A percentile compares a stretch with the other conserved stretches of the same genome.
Conservation (phyloP, 2,888 invertebrate species). For the Leucoma salicis region DNA sequence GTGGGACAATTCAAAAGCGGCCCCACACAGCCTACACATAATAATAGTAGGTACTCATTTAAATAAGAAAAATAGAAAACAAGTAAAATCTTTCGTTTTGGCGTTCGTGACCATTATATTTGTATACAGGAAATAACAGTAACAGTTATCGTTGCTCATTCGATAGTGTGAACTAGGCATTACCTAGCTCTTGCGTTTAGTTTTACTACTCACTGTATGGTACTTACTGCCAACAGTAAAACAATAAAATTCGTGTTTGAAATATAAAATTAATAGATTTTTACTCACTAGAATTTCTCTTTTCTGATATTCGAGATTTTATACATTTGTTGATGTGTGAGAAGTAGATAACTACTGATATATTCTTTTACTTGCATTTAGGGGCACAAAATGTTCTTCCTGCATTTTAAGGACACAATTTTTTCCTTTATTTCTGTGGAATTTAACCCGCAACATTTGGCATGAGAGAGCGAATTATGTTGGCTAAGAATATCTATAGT, state of each 20-base stretch:
- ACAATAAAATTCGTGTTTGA: constrained; percentile 22
- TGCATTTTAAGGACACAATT: too few species aligned
- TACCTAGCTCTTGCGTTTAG: constrained; percentile 30
- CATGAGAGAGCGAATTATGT: too few species aligned
- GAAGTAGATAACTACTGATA: too few species aligned
- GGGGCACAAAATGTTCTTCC: too few species aligned
- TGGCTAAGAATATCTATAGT: too few species aligned
- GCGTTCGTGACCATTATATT: constrained; percentile 32
- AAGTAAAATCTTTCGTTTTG: constrained; percentile 31
- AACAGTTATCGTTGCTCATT: constrained; percentile 33
- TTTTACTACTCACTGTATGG: constrained; percentile 25
- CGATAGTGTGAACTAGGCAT: constrained; percentile 37
- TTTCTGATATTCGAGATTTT: constrained; percentile 13
- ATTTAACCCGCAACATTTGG: too few species aligned
- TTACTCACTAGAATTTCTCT: constrained; percentile 24
- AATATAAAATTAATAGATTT: constrained; percentile 24
- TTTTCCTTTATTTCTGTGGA: too few species aligned
- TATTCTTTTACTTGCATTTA: too few species aligned
- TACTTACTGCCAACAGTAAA: constrained; percentile 13
- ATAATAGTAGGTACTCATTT: too few species aligned
- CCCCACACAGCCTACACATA: too few species aligned
- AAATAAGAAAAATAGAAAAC: constrained; percentile 35
- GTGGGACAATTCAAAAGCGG: too few species aligned
- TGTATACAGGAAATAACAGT: constrained; percentile 37
- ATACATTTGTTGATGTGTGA: constrained; percentile 17